phyloP scores from a whole-genome alignment of 2,797 vertebrate species.

The Lacerta bilineata region DNA sequence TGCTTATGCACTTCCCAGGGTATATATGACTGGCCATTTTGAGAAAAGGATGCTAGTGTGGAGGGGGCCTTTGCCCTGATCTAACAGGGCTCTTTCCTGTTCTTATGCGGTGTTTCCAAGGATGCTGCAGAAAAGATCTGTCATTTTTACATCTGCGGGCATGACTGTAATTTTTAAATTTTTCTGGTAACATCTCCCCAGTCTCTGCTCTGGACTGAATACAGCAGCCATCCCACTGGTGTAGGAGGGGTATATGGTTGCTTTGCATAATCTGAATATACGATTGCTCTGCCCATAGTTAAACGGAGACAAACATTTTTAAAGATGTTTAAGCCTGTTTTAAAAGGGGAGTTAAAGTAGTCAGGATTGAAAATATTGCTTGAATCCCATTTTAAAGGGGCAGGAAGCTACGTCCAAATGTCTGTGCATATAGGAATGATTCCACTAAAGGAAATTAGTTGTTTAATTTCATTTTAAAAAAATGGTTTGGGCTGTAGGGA shows the following conservation, averaged over 20 bases:
- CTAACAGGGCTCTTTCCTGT: too few species aligned
- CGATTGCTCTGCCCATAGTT: not conserved
- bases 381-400: not conserved
- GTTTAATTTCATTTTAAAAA: not conserved
- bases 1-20: too few species aligned
- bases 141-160: too few species aligned
- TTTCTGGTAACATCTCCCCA: not conserved
- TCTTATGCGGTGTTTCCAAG: not conserved
- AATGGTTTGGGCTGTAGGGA: not conserved
- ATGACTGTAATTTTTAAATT: not conserved
- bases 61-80: too few species aligned
- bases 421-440: not conserved
- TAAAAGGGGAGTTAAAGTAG: not conserved
- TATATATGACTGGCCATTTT: too few species aligned
- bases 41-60: too few species aligned
- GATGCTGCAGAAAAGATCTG: too few species aligned
- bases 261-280: not conserved
- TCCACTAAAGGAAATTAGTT: conserved; percentile 25
- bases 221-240: not conserved
- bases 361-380: not conserved
- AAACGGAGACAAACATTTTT: not conserved
- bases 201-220: not conserved
- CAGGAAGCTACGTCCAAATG: not conserved
- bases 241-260: not conserved
- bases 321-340: not conserved